A percentile compares a stretch with the other conserved stretches of the same genome.
These are phyloP conservation scores for Siphamia tubifer DNA, from an alignment of 2,113 vertebrate genomes.

Conservation along the genomic window DNA sequence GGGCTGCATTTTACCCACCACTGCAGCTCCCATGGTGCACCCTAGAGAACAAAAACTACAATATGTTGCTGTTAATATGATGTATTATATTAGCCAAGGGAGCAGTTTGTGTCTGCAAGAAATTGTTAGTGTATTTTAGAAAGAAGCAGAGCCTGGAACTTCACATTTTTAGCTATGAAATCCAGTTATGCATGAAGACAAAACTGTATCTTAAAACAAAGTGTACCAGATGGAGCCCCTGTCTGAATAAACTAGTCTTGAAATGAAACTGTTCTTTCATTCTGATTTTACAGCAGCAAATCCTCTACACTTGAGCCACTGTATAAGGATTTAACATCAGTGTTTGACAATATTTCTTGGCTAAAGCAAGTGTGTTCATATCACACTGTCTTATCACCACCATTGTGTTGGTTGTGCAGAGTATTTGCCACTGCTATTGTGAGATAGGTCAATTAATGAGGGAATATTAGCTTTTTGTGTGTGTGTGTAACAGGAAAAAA, in stretches of 20 bases:
- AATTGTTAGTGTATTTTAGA: not conserved
- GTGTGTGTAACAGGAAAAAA: too few relatives aligned
- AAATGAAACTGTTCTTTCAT: too few relatives aligned
- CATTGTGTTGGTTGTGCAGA: too few relatives aligned
- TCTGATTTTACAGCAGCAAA: too few relatives aligned
- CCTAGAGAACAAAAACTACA: not conserved
- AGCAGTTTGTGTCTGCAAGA: constrained; percentile 3
- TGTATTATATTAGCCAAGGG: not conserved
- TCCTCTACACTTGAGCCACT: too few relatives aligned
- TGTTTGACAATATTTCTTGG: too few relatives aligned
- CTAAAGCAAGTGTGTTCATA: too few relatives aligned
- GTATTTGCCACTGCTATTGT: not conserved
- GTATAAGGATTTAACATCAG: too few relatives aligned
- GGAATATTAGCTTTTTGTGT: too few relatives aligned
- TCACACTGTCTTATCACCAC: too few relatives aligned
- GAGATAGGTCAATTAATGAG: not conserved
- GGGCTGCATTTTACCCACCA: not conserved
- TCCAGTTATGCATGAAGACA: not conserved
- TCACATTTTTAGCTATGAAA: too few relatives aligned
- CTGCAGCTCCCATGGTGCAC: not conserved
- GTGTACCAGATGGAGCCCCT: not conserved
- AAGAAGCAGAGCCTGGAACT: not conserved
- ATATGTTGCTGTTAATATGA: not conserved
- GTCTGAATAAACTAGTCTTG: too few relatives aligned
- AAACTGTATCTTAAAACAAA: not conserved